Evolutionary conservation across 2,888 invertebrate species (phyloP).

Genomic region (Flexamia atlantica): DNA sequence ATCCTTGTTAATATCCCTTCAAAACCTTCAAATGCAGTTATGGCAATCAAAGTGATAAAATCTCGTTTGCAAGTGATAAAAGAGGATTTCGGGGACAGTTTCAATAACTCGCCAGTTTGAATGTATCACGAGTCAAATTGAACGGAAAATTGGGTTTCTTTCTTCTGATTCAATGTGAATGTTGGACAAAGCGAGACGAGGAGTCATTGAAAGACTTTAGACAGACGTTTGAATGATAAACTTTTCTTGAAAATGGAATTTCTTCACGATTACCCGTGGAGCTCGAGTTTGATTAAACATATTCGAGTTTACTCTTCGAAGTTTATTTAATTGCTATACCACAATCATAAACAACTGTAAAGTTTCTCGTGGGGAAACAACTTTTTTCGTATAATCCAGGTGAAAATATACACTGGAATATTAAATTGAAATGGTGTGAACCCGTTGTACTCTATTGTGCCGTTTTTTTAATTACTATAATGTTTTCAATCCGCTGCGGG

Average conservation of each 20-base stretch:
- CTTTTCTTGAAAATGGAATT: not conserved
- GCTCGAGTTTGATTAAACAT: too few species aligned
- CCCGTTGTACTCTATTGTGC: too few species aligned
- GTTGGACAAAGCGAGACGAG: not conserved
- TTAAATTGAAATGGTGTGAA: too few species aligned
- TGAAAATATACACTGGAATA: too few species aligned
- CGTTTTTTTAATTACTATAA: too few species aligned
- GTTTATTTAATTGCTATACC: too few species aligned
- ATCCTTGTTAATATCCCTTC: not conserved
- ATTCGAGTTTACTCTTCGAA: too few species aligned
- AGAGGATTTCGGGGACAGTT: constrained; percentile 2
- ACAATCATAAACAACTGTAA: too few species aligned
- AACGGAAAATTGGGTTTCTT: constrained; percentile 40
- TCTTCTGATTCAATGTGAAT: not conserved
- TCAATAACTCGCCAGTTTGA: constrained; percentile 15
- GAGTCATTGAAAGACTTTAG: not conserved
- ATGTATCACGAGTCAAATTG: constrained; percentile 41
- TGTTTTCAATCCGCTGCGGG: too few species aligned
- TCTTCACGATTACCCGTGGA: not conserved
- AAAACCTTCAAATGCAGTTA: not conserved
- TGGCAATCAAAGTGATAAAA: not conserved
- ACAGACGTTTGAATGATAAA: not conserved
- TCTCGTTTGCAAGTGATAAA: not conserved
- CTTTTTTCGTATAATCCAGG: too few species aligned
- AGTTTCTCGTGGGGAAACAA: too few species aligned